phyloP scores from a whole-genome alignment of 2,113 vertebrate genomes.

The Periophthalmus modestus region DNA sequence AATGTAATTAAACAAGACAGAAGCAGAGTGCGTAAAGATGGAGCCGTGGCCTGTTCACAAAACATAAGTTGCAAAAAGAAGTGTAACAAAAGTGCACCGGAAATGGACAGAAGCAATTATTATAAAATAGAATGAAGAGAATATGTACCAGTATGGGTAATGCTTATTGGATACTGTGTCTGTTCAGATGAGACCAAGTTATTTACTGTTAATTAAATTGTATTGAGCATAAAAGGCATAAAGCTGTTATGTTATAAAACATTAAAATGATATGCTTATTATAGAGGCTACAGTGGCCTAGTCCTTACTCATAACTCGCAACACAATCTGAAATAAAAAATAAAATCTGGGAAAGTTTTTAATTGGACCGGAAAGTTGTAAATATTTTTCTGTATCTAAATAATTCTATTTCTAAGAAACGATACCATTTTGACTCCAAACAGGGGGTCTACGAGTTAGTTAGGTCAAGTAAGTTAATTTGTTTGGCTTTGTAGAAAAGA shows the following conservation, averaged over 20 bases:
- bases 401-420: too few species aligned
- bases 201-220: conserved; percentile 9
- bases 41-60: not conserved
- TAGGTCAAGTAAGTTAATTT: too few species aligned
- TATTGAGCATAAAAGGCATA: conserved; percentile 5
- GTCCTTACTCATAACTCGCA: not conserved
- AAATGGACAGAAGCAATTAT: not conserved
- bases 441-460: too few species aligned
- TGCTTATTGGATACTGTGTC: not conserved
- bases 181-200: not conserved
- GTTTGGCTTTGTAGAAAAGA: too few species aligned
- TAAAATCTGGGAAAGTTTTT: too few species aligned
- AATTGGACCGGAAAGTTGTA: too few species aligned
- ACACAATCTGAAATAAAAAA: not conserved
- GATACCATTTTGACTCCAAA: too few species aligned
- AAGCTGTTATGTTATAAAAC: not conserved
- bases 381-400: too few species aligned
- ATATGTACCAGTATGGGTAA: not conserved
- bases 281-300: conserved; percentile 9
- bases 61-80: not conserved
- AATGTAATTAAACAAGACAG: conserved; percentile 6
- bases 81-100: not conserved
- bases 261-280: not conserved
- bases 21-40: not conserved
- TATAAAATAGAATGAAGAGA: not conserved